Evolutionary conservation across 2,888 invertebrate species (phyloP).

Genomic region (Eupithecia exiguata): DNA sequence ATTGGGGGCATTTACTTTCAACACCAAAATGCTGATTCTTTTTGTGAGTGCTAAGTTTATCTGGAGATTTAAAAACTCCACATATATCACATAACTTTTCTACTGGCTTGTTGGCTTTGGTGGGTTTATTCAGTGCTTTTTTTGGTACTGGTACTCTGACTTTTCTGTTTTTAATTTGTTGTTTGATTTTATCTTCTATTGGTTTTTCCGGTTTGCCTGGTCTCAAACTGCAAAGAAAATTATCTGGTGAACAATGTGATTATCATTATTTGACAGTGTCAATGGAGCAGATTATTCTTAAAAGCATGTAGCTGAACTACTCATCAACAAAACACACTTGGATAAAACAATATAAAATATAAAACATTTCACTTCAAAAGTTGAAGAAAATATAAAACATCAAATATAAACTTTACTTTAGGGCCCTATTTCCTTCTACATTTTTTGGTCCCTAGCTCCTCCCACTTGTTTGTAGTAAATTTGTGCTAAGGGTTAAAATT

Average conservation of each 20-base stretch:
- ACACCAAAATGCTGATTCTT: conserved; percentile 60
- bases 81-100: conserved; percentile 57
- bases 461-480: not conserved
- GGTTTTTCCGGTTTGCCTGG: not conserved
- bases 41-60: conserved; percentile 63
- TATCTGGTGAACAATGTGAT: not conserved
- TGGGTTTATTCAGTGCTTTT: conserved; percentile 3
- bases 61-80: conserved; percentile 63
- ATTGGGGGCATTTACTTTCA: conserved; percentile 51
- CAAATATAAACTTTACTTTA: too few species aligned
- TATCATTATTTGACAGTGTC: not conserved
- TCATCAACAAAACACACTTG: conserved; percentile 2
- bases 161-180: not conserved
- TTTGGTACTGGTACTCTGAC: not conserved
- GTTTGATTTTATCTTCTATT: not conserved
- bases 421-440: not conserved
- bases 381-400: not conserved
- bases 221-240: not conserved
- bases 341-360: not conserved
- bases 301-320: not conserved
- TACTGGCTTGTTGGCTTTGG: conserved; percentile 32
- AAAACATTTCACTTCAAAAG: too few species aligned
- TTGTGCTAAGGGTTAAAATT: not conserved
- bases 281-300: not conserved
- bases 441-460: not conserved